These are phyloP conservation scores for Periphyllus acericola DNA, from an alignment of 2,888 invertebrate species.

Conservation along the genomic window DNA sequence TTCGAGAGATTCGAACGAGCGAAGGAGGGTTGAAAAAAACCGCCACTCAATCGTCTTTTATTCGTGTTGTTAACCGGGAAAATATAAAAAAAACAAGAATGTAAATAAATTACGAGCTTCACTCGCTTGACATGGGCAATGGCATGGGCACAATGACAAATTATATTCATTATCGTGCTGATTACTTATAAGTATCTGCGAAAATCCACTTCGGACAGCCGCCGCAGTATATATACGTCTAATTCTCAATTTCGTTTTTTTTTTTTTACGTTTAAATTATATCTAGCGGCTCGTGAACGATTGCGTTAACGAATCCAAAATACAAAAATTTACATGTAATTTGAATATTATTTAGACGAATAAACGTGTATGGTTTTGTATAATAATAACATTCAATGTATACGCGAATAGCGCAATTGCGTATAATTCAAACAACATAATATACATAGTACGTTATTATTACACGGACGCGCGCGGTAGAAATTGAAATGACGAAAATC, in stretches of 20 bases:
- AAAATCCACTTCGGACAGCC: conserved; percentile 4
- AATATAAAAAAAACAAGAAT: conserved; percentile 5
- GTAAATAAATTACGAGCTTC: conserved; percentile 18
- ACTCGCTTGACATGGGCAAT: background rate
- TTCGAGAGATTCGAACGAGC: too few relatives aligned
- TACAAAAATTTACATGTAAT: background rate
- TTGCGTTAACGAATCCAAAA: too few relatives aligned
- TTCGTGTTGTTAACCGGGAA: background rate
- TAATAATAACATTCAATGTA: background rate
- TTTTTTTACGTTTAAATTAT: background rate
- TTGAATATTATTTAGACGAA: background rate
- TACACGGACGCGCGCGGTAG: background rate
- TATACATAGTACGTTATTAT: too few relatives aligned
- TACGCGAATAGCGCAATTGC: background rate
- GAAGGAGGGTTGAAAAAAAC: too few relatives aligned
- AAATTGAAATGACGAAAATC: background rate
- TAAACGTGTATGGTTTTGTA: background rate
- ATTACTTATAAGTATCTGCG: conserved; percentile 11
- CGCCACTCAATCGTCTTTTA: too few relatives aligned
- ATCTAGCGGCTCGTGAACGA: background rate
- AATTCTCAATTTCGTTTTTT: background rate
- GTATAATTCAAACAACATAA: background rate
- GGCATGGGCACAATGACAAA: too few relatives aligned
- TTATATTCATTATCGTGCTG: conserved; percentile 11
- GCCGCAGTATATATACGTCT: background rate